phyloP scores from a whole-genome alignment of 2,113 vertebrate species.

The Erinaceus europaeus region DNA sequence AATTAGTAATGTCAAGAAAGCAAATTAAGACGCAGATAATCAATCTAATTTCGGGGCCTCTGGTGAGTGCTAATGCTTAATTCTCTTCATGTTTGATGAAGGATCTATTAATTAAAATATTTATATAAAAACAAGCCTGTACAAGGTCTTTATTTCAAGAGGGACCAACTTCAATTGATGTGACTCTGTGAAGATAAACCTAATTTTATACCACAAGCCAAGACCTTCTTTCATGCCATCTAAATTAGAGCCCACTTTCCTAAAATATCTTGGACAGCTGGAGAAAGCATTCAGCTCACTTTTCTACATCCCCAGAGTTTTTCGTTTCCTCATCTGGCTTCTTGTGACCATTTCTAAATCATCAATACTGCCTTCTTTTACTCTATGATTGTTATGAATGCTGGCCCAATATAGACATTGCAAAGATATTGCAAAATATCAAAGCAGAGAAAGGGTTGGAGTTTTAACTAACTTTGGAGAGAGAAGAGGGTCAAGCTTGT shows the following conservation, averaged over 20 bases:
- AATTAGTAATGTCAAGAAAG: slow-evolving; percentile 78
- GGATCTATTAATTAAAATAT: slow-evolving; percentile 83
- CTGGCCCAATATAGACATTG: too few species aligned
- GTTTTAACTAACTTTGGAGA: slow-evolving; percentile 16
- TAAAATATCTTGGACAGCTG: slow-evolving; percentile 45
- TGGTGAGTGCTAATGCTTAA: slow-evolving; percentile 71
- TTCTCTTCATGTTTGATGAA: slow-evolving; percentile 76
- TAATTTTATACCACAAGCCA: background rate
- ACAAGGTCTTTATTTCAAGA: slow-evolving; percentile 68
- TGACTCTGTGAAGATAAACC: slow-evolving; percentile 60
- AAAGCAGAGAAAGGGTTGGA: slow-evolving; percentile 15
- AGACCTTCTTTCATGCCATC: slow-evolving; percentile 25
- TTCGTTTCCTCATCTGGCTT: background rate
- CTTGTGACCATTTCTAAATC: background rate
- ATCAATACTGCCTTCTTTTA: background rate
- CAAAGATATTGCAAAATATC: background rate
- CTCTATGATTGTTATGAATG: slow-evolving; percentile 23
- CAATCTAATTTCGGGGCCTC: slow-evolving; percentile 77
- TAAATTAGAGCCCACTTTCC: slow-evolving; percentile 52
- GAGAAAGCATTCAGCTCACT: slow-evolving; percentile 4
- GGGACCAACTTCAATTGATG: slow-evolving; percentile 61
- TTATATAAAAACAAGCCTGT: slow-evolving; percentile 71
- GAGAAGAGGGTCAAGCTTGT: background rate
- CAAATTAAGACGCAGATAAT: slow-evolving; percentile 79
- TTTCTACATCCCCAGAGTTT: background rate